Percentiles rank a stretch among this genome's conserved stretches.
These are phyloP conservation scores for Anthopleura sola DNA, from an alignment of 64 coral and sea anemone species.

Conservation along the genomic window DNA sequence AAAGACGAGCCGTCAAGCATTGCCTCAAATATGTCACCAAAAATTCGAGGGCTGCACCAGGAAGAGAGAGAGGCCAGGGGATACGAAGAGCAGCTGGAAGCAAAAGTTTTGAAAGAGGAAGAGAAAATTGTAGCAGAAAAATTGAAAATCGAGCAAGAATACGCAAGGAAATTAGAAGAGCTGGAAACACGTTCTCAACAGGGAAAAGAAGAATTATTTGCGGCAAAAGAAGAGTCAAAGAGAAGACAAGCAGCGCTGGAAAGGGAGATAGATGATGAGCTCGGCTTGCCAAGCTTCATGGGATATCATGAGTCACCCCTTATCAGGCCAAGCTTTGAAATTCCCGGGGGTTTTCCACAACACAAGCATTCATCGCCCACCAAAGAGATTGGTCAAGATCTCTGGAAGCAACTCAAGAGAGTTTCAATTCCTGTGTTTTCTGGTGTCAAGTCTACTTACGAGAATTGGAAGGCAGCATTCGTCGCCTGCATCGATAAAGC, in stretches of 20 bases:
- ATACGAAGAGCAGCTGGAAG: neutral
- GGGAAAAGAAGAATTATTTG: neutral
- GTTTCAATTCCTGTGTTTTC: conserved; percentile 26
- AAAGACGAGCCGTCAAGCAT: neutral
- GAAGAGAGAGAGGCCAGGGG: neutral
- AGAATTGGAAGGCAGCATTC: conserved; percentile 61
- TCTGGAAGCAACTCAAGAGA: conserved; percentile 13
- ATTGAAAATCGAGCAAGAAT: conserved; percentile 33
- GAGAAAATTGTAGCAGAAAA: conserved; percentile 1
- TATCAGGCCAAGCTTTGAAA: neutral
- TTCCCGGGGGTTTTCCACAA: neutral
- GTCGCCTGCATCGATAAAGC: conserved; percentile 49
- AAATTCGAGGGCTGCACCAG: neutral
- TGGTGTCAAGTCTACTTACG: conserved; percentile 26
- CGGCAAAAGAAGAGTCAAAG: conserved; percentile 6
- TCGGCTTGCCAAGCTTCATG: neutral
- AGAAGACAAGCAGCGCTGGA: neutral
- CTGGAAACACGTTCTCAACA: conserved; percentile 8
- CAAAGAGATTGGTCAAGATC: conserved; percentile 35
- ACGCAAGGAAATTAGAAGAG: conserved; percentile 20
- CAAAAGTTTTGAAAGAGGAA: neutral
- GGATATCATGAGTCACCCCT: neutral
- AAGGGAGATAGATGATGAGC: conserved; percentile 12
- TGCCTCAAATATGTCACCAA: neutral
- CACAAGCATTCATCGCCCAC: conserved; percentile 16